A percentile compares a stretch with the other conserved stretches of the same genome.
Conservation (phyloP, 2,888 invertebrate species). For the Proisotoma minuta region DNA sequence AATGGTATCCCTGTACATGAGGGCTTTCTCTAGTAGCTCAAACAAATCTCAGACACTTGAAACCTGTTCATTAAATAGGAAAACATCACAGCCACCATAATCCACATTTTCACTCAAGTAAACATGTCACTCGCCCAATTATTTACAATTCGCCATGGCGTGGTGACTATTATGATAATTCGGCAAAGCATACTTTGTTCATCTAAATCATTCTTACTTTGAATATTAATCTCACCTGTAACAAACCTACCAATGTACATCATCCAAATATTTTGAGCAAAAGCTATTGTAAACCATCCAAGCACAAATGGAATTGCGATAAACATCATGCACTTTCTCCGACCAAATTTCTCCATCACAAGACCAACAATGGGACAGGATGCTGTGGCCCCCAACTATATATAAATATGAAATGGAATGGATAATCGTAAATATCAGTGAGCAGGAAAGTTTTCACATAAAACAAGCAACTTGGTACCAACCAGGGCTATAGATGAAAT, state of each 20-base stretch:
- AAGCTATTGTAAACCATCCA: slow-evolving; percentile 51
- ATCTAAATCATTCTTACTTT: too few relatives aligned
- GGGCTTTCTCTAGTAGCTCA: too few relatives aligned
- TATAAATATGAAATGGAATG: neutral
- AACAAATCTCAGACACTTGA: too few relatives aligned
- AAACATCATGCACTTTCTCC: slow-evolving; percentile 37
- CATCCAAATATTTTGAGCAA: slow-evolving; percentile 48
- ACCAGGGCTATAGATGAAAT: slow-evolving; percentile 42
- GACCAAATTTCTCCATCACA: slow-evolving; percentile 37
- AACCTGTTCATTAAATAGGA: too few relatives aligned
- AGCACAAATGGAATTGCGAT: slow-evolving; percentile 49
- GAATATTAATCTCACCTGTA: slow-evolving; percentile 38
- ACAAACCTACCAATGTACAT: slow-evolving; percentile 54
- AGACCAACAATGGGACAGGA: slow-evolving; percentile 43
- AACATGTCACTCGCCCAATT: too few relatives aligned
- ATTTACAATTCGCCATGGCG: too few relatives aligned
- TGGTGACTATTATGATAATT: too few relatives aligned
- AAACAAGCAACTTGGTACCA: slow-evolving; percentile 10
- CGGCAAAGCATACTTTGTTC: too few relatives aligned
- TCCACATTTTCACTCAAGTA: too few relatives aligned
- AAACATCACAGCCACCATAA: too few relatives aligned
- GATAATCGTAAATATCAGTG: neutral
- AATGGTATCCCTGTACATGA: too few relatives aligned
- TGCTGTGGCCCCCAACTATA: slow-evolving; percentile 42
- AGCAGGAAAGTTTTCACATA: neutral